These are phyloP conservation scores for Climacteris rufus DNA, from an alignment of 2,113 vertebrate genomes.

Conservation along the genomic window DNA sequence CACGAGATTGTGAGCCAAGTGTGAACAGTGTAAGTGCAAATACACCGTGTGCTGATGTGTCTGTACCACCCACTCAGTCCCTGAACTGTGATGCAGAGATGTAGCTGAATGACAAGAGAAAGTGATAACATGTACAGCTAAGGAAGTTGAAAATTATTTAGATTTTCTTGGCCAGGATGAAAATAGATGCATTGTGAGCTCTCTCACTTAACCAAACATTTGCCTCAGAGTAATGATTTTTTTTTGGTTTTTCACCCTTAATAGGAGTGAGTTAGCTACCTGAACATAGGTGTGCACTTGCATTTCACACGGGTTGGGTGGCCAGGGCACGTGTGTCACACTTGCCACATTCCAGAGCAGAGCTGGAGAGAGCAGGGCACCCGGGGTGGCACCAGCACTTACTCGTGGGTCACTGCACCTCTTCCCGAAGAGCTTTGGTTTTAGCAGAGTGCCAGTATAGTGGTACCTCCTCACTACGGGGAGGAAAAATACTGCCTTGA, in stretches of 20 bases:
- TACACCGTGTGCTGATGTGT: neutral
- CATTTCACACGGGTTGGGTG: neutral
- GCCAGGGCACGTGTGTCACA: fast-evolving
- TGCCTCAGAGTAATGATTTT: neutral
- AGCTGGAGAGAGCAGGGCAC: neutral
- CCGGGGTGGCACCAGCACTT: neutral
- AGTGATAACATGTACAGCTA: neutral
- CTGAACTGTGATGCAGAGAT: neutral
- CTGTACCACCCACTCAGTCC: neutral
- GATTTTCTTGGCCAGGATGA: neutral
- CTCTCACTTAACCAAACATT: neutral
- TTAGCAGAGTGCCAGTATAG: neutral
- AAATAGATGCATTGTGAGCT: neutral
- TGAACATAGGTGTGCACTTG: neutral
- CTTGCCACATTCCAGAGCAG: fast-evolving
- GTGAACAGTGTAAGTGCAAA: neutral
- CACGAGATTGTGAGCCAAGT: too few species aligned
- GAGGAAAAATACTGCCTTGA: neutral
- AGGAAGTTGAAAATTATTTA: neutral
- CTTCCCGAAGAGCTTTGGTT: neutral
- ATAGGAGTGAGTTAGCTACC: neutral
- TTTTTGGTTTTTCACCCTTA: neutral
- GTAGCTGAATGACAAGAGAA: neutral
- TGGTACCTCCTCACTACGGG: neutral
- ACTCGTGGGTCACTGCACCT: fast-evolving